These are phyloP conservation scores for Cydia amplana DNA, from an alignment of 1,140 invertebrate species.

Conservation along the genomic window DNA sequence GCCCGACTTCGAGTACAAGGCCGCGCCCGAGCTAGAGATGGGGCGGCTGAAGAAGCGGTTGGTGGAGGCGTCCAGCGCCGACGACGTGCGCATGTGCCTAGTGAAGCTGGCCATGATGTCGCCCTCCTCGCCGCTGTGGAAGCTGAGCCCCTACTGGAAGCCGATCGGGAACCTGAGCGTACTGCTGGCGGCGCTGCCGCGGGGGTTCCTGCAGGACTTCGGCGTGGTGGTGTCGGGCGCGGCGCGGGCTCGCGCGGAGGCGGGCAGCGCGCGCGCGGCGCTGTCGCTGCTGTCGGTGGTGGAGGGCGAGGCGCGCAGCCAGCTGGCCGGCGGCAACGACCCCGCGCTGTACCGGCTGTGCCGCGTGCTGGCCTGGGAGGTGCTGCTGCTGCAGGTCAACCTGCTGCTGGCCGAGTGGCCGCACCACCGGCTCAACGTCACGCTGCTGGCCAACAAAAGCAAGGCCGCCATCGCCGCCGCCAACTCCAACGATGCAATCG, in stretches of 20 bases:
- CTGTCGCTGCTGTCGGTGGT: constrained; percentile 85
- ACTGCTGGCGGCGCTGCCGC: constrained; percentile 83
- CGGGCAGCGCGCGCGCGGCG: constrained; percentile 87
- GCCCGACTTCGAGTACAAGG: constrained; percentile 69
- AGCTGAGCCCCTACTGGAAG: constrained; percentile 87
- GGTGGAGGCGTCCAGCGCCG: constrained; percentile 86
- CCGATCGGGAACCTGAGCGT: constrained; percentile 88
- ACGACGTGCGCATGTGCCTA: constrained; percentile 85
- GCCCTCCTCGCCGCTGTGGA: constrained; percentile 83
- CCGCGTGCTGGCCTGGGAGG: constrained; percentile 90
- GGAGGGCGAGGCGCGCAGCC: constrained; percentile 84
- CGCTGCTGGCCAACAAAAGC: constrained; percentile 73
- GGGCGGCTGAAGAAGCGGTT: constrained; percentile 87
- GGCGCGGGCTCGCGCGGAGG: constrained; percentile 85
- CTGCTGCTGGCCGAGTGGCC: constrained; percentile 77
- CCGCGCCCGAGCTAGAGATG: constrained; percentile 81
- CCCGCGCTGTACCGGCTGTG: constrained; percentile 82
- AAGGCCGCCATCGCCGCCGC: constrained; percentile 79
- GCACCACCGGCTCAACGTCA: constrained; percentile 69
- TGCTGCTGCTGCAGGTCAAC: constrained; percentile 87
- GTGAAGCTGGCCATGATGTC: constrained; percentile 83
- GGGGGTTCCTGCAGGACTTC: constrained; percentile 85
- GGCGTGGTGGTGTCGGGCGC: constrained; percentile 92
- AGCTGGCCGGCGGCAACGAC: constrained; percentile 72
- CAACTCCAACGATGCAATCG: constrained; percentile 75